Percentiles rank a stretch among this genome's conserved stretches.
Evolutionary conservation across 2,797 vertebrate species (phyloP).

Genomic region (Petrocephalus schoutedeni): DNA sequence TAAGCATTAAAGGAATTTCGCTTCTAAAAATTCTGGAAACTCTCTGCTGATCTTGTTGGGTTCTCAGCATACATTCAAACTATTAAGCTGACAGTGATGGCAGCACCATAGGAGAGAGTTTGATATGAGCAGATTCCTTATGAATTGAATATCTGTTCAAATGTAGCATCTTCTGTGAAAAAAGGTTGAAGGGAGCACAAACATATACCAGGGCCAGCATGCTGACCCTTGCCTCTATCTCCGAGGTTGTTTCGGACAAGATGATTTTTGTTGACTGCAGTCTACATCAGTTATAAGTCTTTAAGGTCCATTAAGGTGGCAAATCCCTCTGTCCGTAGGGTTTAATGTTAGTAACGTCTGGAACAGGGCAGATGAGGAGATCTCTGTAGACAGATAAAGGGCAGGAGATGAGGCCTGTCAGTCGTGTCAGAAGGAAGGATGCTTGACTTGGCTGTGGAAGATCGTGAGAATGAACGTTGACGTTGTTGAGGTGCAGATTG

Average conservation of each 20-base stretch:
- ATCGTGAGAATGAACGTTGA: constrained; percentile 71
- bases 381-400: constrained; percentile 34
- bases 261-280: not conserved
- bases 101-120: not conserved
- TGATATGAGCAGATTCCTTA: not conserved
- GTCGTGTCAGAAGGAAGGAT: constrained; percentile 34
- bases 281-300: constrained; percentile 19
- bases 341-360: constrained; percentile 20
- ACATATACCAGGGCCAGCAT: not conserved
- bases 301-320: constrained; percentile 21
- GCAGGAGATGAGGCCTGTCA: constrained; percentile 34
- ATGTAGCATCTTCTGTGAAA: not conserved
- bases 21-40: constrained; percentile 13
- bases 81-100: not conserved
- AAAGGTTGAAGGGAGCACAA: not conserved
- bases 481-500: constrained; percentile 52
- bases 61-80: not conserved
- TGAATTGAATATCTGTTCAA: not conserved
- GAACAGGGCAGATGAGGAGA: constrained; percentile 35
- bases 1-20: constrained; percentile 38
- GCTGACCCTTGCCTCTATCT: not conserved
- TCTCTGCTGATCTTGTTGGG: not conserved
- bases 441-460: constrained; percentile 74
- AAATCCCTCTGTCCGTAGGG: constrained; percentile 13
- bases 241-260: not conserved